phyloP scores from a whole-genome alignment of 2,113 vertebrate genomes.

The Dipodomys spectabilis region DNA sequence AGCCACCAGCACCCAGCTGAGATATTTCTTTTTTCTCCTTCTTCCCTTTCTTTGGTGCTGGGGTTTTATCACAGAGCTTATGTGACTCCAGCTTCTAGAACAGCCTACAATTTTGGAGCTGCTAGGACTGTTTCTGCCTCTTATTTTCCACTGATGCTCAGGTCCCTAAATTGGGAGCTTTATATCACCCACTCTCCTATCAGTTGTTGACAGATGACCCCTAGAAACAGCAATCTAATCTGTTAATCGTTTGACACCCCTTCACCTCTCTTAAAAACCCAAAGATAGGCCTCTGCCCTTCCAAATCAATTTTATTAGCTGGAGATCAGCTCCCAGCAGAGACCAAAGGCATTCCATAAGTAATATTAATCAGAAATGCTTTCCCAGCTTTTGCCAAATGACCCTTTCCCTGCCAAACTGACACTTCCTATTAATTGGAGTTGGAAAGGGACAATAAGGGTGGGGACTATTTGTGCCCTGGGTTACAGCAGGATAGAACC shows the following conservation, averaged over 20 bases:
- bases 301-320: not conserved
- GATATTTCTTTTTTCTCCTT: too few relatives aligned
- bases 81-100: too few relatives aligned
- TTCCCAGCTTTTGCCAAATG: not conserved
- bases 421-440: not conserved
- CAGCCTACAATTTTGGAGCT: not conserved
- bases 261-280: not conserved
- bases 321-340: not conserved
- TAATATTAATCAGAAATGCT: not conserved
- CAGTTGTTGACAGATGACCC: not conserved
- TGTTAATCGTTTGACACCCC: not conserved
- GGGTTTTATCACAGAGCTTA: too few relatives aligned
- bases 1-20: too few relatives aligned
- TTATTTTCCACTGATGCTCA: not conserved
- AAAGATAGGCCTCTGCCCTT: not conserved
- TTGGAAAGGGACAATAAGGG: not conserved
- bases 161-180: not conserved
- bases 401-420: not conserved
- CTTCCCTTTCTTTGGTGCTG: too few relatives aligned
- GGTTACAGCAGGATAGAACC: not conserved
- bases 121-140: not conserved
- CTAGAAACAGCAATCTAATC: not conserved
- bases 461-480: not conserved
- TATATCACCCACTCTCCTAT: fast-evolving
- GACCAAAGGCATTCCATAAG: not conserved